These are phyloP conservation scores for Elmis aenea DNA, from an alignment of 2,888 invertebrate genomes.

Conservation along the genomic window DNA sequence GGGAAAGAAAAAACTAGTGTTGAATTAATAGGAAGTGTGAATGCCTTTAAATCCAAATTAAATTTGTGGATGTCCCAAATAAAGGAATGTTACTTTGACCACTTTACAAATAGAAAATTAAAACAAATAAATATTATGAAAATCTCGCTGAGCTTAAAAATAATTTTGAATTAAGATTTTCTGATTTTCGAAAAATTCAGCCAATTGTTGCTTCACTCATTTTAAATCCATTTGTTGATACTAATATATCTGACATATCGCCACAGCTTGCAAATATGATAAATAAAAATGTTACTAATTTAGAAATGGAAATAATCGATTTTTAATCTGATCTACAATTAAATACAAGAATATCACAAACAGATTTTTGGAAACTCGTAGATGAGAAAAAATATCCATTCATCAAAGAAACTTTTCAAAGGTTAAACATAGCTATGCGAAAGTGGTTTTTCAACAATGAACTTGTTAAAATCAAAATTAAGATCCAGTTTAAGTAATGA, in stretches of 20 bases:
- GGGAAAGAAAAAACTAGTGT: too few species aligned
- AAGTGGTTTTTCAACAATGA: slow-evolving; percentile 3
- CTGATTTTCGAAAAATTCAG: slow-evolving; percentile 3
- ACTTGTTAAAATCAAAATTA: neutral
- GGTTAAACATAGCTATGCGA: neutral
- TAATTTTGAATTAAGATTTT: too few species aligned
- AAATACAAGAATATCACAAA: slow-evolving; percentile 2
- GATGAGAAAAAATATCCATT: neutral
- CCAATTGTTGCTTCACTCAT: slow-evolving; percentile 1
- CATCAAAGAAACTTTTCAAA: slow-evolving; percentile 3
- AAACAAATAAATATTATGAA: slow-evolving; percentile 1
- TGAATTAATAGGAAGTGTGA: too few species aligned
- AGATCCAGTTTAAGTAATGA: too few species aligned
- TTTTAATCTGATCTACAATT: slow-evolving; percentile 4
- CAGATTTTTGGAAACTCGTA: slow-evolving; percentile 2
- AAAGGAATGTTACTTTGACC: too few species aligned
- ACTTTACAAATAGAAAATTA: too few species aligned
- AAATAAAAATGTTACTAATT: slow-evolving; percentile 5
- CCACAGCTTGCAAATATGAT: slow-evolving; percentile 3
- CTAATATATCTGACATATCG: slow-evolving; percentile 3
- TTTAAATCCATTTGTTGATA: slow-evolving; percentile 1
- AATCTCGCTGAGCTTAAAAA: slow-evolving; percentile 1
- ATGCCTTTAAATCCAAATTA: neutral
- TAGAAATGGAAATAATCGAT: slow-evolving; percentile 1
- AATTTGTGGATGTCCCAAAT: too few species aligned